A percentile compares a stretch with the other conserved stretches of the same genome.
These are phyloP conservation scores for Drosophila kohkoa DNA, from an alignment of 1,140 invertebrate genomes.

Conservation along the genomic window DNA sequence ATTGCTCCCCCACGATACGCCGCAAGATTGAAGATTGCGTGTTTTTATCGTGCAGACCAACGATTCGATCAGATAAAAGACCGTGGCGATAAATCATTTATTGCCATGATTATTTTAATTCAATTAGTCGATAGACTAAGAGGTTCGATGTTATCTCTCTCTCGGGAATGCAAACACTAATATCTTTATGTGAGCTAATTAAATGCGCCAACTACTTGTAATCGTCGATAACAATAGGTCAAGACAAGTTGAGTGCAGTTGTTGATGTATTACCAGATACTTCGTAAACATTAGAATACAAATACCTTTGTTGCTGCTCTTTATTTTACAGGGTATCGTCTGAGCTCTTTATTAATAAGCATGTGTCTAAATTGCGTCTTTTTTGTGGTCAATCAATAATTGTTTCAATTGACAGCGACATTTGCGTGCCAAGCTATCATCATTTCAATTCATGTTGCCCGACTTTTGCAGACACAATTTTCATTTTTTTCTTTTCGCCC, in stretches of 20 bases:
- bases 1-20: conserved; percentile 13
- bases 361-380: conserved; percentile 7
- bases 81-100: conserved; percentile 15
- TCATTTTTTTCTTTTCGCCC: neutral
- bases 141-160: conserved; percentile 28
- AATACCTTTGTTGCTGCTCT: too few species aligned
- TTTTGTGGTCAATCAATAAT: conserved; percentile 29
- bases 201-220: conserved; percentile 17
- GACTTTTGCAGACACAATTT: conserved; percentile 15
- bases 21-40: conserved; percentile 17
- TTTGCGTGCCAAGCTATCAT: conserved; percentile 32
- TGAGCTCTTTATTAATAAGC: conserved; percentile 16
- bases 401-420: conserved; percentile 44
- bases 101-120: conserved; percentile 12
- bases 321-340: conserved; percentile 3
- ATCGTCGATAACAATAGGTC: conserved; percentile 11
- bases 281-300: too few species aligned
- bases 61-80: conserved; percentile 32
- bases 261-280: too few species aligned
- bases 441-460: conserved; percentile 34
- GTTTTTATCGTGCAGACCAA: conserved; percentile 28
- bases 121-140: conserved; percentile 35
- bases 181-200: conserved; percentile 44
- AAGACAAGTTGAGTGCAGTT: neutral
- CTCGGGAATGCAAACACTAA: conserved; percentile 14